Percentiles rank a stretch among this genome's conserved stretches.
Conservation (phyloP, 1,140 invertebrate species). For the Drosophila auraria region DNA sequence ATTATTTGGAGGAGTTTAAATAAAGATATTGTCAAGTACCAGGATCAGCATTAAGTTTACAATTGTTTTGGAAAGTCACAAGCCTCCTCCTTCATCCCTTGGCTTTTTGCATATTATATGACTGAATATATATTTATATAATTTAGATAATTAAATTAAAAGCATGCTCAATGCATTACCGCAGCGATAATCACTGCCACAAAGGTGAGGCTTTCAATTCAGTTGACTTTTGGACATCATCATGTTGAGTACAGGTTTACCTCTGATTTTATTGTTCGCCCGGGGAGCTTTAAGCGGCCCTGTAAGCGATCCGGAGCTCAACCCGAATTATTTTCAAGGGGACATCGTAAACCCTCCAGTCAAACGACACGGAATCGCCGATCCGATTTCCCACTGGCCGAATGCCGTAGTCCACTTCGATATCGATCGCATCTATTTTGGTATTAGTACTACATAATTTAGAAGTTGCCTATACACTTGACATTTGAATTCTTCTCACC, state of each 20-base stretch:
- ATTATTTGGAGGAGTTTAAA: no score
- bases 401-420: conserved; percentile 87
- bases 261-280: neutral
- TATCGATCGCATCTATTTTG: conserved; percentile 85
- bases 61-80: no score
- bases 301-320: conserved; percentile 33
- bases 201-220: no score
- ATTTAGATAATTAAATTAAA: neutral
- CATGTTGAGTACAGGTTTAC: neutral
- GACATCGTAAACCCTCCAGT: conserved; percentile 23
- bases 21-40: no score
- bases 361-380: conserved; percentile 85
- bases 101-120: no score
- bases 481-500: neutral
- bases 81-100: neutral
- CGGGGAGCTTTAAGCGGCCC: neutral
- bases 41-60: no score
- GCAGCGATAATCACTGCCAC: neutral
- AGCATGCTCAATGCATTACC: conserved; percentile 8
- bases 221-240: neutral
- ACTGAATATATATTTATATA: neutral
- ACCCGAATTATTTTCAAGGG: conserved; percentile 32
- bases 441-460: conserved; percentile 4
- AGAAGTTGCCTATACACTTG: neutral
- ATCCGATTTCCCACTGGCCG: conserved; percentile 87